A percentile compares a stretch with the other conserved stretches of the same genome.
Evolutionary conservation across 2,797 vertebrate species (phyloP).

Genomic region (Amblyraja radiata): DNA sequence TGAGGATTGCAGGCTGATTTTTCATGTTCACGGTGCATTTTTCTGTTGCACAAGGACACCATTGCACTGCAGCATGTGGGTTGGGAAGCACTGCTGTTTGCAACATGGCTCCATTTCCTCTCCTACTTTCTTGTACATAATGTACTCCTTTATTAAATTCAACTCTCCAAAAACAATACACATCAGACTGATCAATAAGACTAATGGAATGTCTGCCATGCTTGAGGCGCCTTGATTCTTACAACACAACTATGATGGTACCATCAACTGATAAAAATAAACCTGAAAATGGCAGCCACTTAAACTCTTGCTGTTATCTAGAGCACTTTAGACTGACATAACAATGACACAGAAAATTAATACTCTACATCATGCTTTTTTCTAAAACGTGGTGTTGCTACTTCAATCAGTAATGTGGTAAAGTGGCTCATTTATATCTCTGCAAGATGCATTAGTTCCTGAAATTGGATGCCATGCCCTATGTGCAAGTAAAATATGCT

Average conservation of each 20-base stretch:
- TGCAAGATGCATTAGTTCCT: background rate
- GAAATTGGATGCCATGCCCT: background rate
- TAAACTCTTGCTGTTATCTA: slow-evolving; percentile 14
- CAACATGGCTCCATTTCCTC: background rate
- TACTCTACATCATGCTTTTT: slow-evolving; percentile 24
- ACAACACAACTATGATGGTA: slow-evolving; percentile 25
- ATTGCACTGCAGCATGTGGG: no score
- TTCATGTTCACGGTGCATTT: no score
- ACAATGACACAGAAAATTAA: slow-evolving; percentile 36
- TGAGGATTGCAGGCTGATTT: no score
- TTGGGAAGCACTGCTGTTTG: no score
- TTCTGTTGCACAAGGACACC: no score
- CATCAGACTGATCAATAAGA: slow-evolving; percentile 32
- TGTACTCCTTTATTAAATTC: slow-evolving; percentile 4
- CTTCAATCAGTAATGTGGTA: slow-evolving; percentile 34
- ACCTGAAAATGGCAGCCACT: slow-evolving; percentile 24
- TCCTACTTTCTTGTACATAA: background rate
- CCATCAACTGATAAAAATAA: slow-evolving; percentile 36
- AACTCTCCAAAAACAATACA: slow-evolving; percentile 25
- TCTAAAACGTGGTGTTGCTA: slow-evolving; percentile 16
- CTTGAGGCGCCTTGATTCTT: slow-evolving; percentile 6
- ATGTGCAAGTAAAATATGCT: background rate
- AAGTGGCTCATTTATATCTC: slow-evolving; percentile 15
- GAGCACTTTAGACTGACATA: slow-evolving; percentile 34
- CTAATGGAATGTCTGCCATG: slow-evolving; percentile 36